phyloP scores from a whole-genome alignment of 2,113 vertebrate genomes.

The Corythaixoides concolor region DNA sequence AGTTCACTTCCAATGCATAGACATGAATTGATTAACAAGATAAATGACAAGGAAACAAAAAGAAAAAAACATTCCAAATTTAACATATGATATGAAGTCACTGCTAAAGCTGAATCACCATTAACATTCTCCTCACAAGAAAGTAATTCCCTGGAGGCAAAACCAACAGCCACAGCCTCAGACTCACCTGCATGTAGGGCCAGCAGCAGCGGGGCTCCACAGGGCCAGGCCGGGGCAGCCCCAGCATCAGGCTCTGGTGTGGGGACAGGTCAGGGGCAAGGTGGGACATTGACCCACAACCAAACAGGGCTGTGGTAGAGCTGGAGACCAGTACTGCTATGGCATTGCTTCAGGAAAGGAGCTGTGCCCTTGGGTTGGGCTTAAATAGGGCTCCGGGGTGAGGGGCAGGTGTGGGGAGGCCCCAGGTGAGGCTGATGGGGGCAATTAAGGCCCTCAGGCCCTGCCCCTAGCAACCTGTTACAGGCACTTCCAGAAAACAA shows the following conservation, averaged over 20 bases:
- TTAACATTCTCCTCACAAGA: rapidly evolving
- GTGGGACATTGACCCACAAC: background rate
- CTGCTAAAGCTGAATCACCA: background rate
- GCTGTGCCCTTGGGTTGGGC: rapidly evolving
- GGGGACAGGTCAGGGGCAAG: rapidly evolving
- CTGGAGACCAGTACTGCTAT: rapidly evolving
- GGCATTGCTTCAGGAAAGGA: rapidly evolving
- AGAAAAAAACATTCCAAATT: background rate
- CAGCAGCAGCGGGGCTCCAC: background rate
- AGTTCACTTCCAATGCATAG: background rate
- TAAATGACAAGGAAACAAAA: background rate
- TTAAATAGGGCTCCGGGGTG: background rate
- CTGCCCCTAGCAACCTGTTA: background rate
- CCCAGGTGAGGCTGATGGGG: background rate
- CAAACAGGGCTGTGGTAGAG: rapidly evolving
- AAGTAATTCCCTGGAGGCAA: background rate
- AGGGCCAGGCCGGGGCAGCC: rapidly evolving
- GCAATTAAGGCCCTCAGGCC: background rate
- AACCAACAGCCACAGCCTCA: background rate
- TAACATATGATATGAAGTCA: background rate
- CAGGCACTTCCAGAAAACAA: rapidly evolving
- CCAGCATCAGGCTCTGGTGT: rapidly evolving
- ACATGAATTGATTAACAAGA: background rate
- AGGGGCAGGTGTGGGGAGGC: background rate
- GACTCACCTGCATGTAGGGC: background rate